These are phyloP conservation scores for Rhynchomys soricoides DNA, from an alignment of 2,113 vertebrate genomes.

Conservation along the genomic window DNA sequence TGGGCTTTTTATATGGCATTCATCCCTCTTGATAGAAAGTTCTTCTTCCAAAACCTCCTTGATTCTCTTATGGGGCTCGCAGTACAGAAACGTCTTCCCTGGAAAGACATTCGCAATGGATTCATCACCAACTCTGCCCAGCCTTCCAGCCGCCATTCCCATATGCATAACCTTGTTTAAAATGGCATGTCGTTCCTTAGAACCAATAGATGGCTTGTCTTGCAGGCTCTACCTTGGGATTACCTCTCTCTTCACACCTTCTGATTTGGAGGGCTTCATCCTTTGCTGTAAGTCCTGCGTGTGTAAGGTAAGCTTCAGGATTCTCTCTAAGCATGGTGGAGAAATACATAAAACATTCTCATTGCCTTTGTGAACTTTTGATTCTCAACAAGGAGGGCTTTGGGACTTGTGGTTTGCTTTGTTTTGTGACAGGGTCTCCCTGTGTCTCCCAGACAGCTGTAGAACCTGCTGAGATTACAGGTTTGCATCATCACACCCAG, in stretches of 20 bases:
- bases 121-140: neutral
- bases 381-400: neutral
- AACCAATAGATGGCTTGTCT: neutral
- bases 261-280: neutral
- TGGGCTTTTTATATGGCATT: conserved; percentile 76
- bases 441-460: too few species aligned
- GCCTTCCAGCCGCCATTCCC: neutral
- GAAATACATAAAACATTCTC: neutral
- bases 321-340: neutral
- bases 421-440: neutral
- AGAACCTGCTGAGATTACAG: neutral
- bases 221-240: neutral
- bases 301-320: neutral
- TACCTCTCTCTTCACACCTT: neutral
- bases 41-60: conserved; percentile 88
- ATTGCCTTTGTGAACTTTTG: neutral
- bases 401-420: neutral
- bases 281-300: neutral
- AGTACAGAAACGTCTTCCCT: conserved; percentile 82
- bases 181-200: neutral
- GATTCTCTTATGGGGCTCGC: conserved; percentile 85
- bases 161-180: neutral
- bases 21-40: conserved; percentile 82
- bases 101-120: conserved; percentile 48
- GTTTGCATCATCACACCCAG: neutral